Base-by-base conservation (phyloP, 2,113 vertebrate genomes). In the Eulemur macaco region DNA sequence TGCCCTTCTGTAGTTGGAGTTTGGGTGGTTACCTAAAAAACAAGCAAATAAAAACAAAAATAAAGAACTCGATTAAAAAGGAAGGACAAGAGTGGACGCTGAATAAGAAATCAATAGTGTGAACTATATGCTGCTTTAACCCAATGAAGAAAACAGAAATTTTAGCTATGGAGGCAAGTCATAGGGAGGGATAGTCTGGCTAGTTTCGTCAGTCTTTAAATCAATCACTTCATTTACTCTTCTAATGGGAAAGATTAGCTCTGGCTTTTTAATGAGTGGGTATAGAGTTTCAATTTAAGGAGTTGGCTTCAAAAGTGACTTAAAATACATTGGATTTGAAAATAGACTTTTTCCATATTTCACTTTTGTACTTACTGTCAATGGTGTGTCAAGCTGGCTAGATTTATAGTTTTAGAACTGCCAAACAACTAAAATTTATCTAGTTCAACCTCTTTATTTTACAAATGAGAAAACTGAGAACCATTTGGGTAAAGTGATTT, bases 231-330 rank as follows among this genome's bases (percentile, higher is more conserved):
- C 74, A 88, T 93, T 94, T 95, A 82, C 15, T 84, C 77, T 93
- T 96, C 58, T 80, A 89, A 94, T 50, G 86, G 42, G 37, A 89
- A 94, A 76, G 63, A 81, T 50, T 94, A 82, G 37, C 58, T 88
- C 50, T 94, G 50, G 73, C 12, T 97, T 58, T 96, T 97, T 80
- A 96, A 94, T 47, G 50, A 86, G 15, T 87, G 45, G 37, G 23
- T 86, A 3, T 45, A 91, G 60, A 94, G 29, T 91, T 97, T 95
- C 81, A 91, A 64, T 52, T 96, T 90, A 89, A 90, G 50, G 60
- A 64, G n/a, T 58, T 97, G 74, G 82, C 86, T 94, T 94, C 63
- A 97, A 84, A 96, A 96, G 60, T 94, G 37, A 93, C 78, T 92
- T 94, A 93, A 89, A 91, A 93, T 39, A 86, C 56, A 96, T 12